Evolutionary conservation across 2,113 vertebrate genomes (phyloP), one percentile per base, ranked within the genome.

Genomic region (Collichthys lucidus): DNA sequence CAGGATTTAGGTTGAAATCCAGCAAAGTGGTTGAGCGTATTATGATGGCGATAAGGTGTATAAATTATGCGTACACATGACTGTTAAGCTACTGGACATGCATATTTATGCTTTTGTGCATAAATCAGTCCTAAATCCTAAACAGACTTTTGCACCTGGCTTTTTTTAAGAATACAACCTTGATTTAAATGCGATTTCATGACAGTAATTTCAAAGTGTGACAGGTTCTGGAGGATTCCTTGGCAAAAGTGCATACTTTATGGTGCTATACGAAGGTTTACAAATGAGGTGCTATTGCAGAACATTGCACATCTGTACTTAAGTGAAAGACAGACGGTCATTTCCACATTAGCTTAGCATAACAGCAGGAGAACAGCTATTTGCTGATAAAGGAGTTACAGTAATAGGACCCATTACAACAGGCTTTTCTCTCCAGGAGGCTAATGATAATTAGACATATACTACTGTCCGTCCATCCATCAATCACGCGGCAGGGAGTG

Each of bases 361-460:
- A 83, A 82, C 92, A 89, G 87, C 87, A 76, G 86, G 90, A 83
- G 73, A 40, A 63, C 19, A 15, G 78, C 65, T 46, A 80, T 86
- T 82, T 64, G 80, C 83, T 87, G 87, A 90, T 86, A 71, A 85
- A 87, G 79, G 63, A 78, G 20, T 67, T 74, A 67, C 56, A 81
- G 87, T 79, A 89, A 91, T 90, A 80, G 22, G 49, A 31, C 52
- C 69, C 64, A 87, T 91, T 85, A 85, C 82, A 84, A 53, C 78
- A 69, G 77, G 64, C 79, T 68, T 80, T 63, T 74, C 91, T 89
- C 92, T 82, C 57, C 87, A 57, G 89, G 93, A 89, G 89, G 92
- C 62, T 91, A 91, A 92, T 80, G 89, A 87, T 90, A 87, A 94
- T 92, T 89, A 86, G 85, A 90, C 55, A 74, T 77, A 84, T 71